A percentile compares a stretch with the other conserved stretches of the same genome.
Evolutionary conservation across 2,888 invertebrate species (phyloP).

Genomic region (Timema podura): DNA sequence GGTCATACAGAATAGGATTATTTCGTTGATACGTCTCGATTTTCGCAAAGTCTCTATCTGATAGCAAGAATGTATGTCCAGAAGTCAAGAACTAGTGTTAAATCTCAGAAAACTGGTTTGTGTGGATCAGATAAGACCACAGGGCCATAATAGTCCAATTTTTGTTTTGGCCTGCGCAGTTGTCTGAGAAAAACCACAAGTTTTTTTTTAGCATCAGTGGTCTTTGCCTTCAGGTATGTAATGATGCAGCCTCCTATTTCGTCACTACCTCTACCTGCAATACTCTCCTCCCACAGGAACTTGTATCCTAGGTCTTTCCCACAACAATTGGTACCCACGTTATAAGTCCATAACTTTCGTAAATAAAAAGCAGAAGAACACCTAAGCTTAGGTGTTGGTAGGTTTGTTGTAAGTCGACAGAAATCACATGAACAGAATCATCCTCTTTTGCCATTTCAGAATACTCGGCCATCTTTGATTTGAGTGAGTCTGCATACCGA

Average conservation of each 20-base stretch:
- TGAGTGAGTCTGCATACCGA: no score
- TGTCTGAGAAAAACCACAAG: not conserved
- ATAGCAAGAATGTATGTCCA: not conserved
- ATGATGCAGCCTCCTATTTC: conserved; percentile 1
- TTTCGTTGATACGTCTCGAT: not conserved
- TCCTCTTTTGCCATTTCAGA: no score
- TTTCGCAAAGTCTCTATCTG: not conserved
- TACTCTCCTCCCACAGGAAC: not conserved
- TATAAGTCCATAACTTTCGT: not conserved
- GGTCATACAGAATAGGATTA: not conserved
- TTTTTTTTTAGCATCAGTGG: no score
- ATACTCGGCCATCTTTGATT: no score
- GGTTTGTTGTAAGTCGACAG: not conserved
- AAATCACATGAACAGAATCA: no score
- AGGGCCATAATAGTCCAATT: not conserved
- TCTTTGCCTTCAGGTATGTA: not conserved
- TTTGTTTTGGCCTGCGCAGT: not conserved
- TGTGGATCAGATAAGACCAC: not conserved
- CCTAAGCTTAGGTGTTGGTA: not conserved
- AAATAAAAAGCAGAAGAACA: not conserved
- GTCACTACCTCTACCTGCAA: not conserved
- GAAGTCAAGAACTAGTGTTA: not conserved
- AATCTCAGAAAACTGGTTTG: not conserved
- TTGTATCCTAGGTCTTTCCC: not conserved
- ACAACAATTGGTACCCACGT: not conserved